Percentiles rank a stretch among this genome's conserved stretches.
Evolutionary conservation across 2,113 vertebrate genomes (phyloP).

Genomic region (Bos indicus): DNA sequence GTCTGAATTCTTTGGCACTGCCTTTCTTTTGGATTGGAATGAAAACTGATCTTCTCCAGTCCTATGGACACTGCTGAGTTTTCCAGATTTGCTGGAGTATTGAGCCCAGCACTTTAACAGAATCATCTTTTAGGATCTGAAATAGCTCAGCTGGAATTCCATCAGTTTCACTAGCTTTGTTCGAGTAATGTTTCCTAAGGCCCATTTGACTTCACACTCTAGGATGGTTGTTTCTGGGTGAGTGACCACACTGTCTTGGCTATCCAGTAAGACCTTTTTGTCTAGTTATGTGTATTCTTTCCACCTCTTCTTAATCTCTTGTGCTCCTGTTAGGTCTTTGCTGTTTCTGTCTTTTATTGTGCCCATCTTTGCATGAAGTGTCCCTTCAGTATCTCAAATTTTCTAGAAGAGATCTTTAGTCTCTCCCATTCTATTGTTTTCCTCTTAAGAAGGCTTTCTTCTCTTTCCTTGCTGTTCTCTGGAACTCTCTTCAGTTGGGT

Average conservation of each 20-base stretch:
- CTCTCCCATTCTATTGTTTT: not conserved
- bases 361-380: not conserved
- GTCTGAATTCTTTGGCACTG: not conserved
- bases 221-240: not conserved
- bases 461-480: not conserved
- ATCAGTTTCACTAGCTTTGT: not conserved
- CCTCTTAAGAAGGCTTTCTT: not conserved
- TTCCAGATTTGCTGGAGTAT: not conserved
- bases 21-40: not conserved
- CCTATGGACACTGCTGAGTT: not conserved
- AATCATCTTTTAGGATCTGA: not conserved
- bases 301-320: not conserved
- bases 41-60: not conserved
- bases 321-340: not conserved
- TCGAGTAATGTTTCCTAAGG: not conserved
- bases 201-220: not conserved
- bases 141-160: not conserved
- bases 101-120: not conserved
- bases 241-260: not conserved
- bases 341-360: not conserved
- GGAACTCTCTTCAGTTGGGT: not conserved
- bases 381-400: not conserved
- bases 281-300: not conserved
- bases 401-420: not conserved
- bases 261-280: not conserved